Percentiles rank a stretch among this genome's conserved stretches.
Evolutionary conservation across 2,888 invertebrate genomes (phyloP).

Genomic region (Parasteatoda lunata): DNA sequence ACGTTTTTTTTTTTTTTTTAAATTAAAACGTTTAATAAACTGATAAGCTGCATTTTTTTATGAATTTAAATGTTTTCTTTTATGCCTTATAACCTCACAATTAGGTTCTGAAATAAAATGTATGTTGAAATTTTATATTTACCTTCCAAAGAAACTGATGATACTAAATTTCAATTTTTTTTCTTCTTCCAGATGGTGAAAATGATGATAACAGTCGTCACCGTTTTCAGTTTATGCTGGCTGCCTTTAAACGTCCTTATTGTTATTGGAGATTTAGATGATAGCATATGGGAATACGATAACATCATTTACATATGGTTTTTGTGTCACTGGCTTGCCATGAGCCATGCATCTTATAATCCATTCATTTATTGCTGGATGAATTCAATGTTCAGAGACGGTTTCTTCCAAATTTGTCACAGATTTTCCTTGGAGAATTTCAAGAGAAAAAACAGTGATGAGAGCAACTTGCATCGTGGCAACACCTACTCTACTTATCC

Average conservation of each 20-base stretch:
- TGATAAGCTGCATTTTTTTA: too few species aligned
- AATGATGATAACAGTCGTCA: constrained; percentile 79
- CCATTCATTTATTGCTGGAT: constrained; percentile 91
- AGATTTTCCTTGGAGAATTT: constrained; percentile 19
- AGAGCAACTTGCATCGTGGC: constrained; percentile 43
- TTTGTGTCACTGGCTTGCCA: constrained; percentile 69
- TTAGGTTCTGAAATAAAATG: too few species aligned
- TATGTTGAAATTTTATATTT: too few species aligned
- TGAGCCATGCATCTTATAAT: constrained; percentile 86
- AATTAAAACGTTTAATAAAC: too few species aligned
- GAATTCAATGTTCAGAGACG: constrained; percentile 84
- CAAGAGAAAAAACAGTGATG: constrained; percentile 34
- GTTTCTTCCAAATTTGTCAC: constrained; percentile 70
- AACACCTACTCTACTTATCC: constrained; percentile 62
- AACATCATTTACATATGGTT: constrained; percentile 70
- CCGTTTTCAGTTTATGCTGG: constrained; percentile 78
- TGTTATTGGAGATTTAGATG: constrained; percentile 66
- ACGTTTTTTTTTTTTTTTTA: too few species aligned
- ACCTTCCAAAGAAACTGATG: too few species aligned
- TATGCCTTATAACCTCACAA: too few species aligned
- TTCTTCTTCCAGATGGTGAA: constrained; percentile 78
- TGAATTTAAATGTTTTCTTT: too few species aligned
- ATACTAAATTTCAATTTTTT: too few species aligned
- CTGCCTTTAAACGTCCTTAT: constrained; percentile 75
- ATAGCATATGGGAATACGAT: constrained; percentile 60